Evolutionary conservation across 2,797 vertebrate species (phyloP).

Genomic region (Huso huso): DNA sequence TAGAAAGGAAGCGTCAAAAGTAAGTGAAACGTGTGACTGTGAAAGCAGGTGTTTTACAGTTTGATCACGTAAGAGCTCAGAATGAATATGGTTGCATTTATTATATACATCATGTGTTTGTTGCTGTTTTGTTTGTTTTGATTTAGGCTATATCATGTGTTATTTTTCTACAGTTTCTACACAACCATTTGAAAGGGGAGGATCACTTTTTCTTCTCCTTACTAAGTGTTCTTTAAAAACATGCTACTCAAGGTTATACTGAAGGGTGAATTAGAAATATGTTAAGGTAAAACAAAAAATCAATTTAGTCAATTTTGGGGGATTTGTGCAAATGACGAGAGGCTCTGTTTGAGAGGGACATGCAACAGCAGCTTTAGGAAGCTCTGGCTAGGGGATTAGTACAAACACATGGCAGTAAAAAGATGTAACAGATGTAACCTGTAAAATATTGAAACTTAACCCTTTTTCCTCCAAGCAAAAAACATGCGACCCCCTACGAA

Average conservation of each 20-base stretch:
- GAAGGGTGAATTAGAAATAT: too few relatives aligned
- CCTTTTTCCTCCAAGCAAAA: constrained; percentile 41
- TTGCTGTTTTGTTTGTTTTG: too few relatives aligned
- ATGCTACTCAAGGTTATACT: too few relatives aligned
- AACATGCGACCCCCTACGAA: background rate
- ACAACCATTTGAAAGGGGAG: too few relatives aligned
- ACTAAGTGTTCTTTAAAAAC: too few relatives aligned
- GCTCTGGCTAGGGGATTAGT: constrained; percentile 57
- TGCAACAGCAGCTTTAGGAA: constrained; percentile 45
- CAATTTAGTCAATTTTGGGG: constrained; percentile 3
- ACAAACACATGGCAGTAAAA: constrained; percentile 66
- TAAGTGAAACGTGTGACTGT: background rate
- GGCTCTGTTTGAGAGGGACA: constrained; percentile 45
- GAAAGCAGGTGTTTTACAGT: background rate
- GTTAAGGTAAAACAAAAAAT: too few relatives aligned
- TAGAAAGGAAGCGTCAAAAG: background rate
- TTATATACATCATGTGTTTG: too few relatives aligned
- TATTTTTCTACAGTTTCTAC: too few relatives aligned
- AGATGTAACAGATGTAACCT: constrained; percentile 72
- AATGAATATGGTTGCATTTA: background rate
- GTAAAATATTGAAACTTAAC: constrained; percentile 69
- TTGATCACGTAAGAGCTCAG: background rate
- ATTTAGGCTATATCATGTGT: too few relatives aligned
- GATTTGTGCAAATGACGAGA: constrained; percentile 38
- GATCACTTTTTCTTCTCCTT: too few relatives aligned